Conservation (phyloP, 1,140 invertebrate genomes). For the Sinonovacula constricta region DNA sequence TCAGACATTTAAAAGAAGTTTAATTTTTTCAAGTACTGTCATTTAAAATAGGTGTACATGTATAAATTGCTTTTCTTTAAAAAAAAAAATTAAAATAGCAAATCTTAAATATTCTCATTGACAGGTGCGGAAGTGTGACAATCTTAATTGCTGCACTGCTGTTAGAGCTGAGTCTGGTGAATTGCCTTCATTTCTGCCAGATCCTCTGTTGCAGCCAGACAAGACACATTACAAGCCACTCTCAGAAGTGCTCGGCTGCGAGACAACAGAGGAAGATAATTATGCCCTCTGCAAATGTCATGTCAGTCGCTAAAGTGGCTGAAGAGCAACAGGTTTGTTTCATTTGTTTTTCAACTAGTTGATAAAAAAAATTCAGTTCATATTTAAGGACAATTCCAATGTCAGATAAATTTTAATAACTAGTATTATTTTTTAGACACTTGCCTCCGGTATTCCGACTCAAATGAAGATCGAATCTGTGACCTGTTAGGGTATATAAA, state of each 20-base stretch:
- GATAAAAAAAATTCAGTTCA: neutral
- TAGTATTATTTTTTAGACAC: too few species aligned
- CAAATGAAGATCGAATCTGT: too few species aligned
- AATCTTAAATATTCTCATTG: neutral
- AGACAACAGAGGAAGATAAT: conserved; percentile 27
- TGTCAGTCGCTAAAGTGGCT: conserved; percentile 18
- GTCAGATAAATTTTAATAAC: too few species aligned
- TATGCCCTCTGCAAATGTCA: conserved; percentile 18
- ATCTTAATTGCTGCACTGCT: conserved; percentile 16
- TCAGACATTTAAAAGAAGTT: neutral
- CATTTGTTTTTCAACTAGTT: neutral
- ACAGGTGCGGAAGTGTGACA: conserved; percentile 44
- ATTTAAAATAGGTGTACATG: neutral
- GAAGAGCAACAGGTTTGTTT: conserved; percentile 45
- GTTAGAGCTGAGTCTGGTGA: neutral
- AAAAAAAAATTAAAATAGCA: neutral
- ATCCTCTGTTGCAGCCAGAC: conserved; percentile 17
- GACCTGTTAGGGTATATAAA: too few species aligned
- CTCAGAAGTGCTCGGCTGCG: conserved; percentile 8
- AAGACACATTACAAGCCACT: conserved; percentile 33
- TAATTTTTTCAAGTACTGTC: neutral
- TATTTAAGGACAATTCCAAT: too few species aligned
- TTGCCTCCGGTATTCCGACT: too few species aligned
- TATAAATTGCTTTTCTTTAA: neutral
- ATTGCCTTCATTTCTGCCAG: conserved; percentile 34